These are phyloP conservation scores for Takifugu flavidus DNA, from an alignment of 2,113 vertebrate species.

Conservation along the genomic window DNA sequence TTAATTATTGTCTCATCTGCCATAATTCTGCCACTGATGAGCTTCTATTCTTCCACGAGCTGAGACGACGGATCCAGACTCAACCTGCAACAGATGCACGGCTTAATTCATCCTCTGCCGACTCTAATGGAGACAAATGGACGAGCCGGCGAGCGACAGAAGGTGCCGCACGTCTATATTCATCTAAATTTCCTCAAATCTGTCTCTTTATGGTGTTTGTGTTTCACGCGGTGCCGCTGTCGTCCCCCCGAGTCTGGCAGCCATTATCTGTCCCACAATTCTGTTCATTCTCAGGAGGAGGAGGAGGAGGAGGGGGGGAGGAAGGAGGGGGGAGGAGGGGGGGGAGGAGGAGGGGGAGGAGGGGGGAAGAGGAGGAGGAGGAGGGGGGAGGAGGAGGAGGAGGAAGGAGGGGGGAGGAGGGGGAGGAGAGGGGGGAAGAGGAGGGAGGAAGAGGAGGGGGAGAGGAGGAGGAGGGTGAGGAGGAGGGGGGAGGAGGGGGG, in stretches of 20 bases:
- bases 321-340: no score
- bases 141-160: slow-evolving; percentile 49
- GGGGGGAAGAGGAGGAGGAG: neutral
- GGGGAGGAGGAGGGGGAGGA: neutral
- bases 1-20: neutral
- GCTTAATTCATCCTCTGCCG: slow-evolving; percentile 58
- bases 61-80: slow-evolving; percentile 50
- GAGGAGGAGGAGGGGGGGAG: neutral
- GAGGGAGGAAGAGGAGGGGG: neutral
- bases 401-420: neutral
- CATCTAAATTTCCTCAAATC: slow-evolving; percentile 31
- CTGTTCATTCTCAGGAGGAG: neutral
- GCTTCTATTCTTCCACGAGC: slow-evolving; percentile 13
- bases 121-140: slow-evolving; percentile 71
- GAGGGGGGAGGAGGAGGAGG: neutral
- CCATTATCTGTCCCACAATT: no score
- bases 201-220: slow-evolving; percentile 22
- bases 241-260: no score
- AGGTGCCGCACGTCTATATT: slow-evolving; percentile 57
- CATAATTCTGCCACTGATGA: neutral
- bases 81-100: slow-evolving; percentile 67
- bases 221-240: slow-evolving; percentile 11
- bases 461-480: no score
- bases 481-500: no score
- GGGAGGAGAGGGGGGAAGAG: neutral